These are phyloP conservation scores for Drosophila neocordata DNA, from an alignment of 1,140 invertebrate species.

Conservation along the genomic window DNA sequence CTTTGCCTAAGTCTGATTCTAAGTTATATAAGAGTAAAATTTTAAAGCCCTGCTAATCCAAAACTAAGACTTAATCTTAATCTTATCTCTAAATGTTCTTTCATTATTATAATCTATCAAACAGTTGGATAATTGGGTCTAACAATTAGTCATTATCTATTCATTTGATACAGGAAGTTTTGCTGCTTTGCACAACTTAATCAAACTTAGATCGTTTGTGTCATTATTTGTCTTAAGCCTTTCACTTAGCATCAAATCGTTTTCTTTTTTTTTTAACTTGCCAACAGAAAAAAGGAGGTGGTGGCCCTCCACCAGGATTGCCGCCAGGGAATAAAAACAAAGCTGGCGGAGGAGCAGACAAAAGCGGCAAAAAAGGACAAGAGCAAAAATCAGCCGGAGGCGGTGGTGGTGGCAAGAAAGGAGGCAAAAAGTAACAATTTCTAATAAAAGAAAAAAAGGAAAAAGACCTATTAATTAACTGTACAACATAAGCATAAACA, in stretches of 20 bases:
- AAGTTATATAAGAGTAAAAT: no score
- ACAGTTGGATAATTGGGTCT: not conserved
- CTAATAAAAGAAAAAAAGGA: conserved; percentile 48
- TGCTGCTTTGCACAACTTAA: not conserved
- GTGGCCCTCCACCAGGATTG: conserved; percentile 36
- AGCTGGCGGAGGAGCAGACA: conserved; percentile 53
- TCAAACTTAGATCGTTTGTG: conserved; percentile 45
- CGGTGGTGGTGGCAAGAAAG: conserved; percentile 63
- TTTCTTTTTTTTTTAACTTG: conserved; percentile 39
- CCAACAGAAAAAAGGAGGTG: conserved; percentile 73
- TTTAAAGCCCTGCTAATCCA: no score
- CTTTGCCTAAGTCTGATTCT: no score
- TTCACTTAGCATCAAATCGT: conserved; percentile 35
- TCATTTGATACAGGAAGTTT: not conserved
- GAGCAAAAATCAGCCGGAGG: conserved; percentile 65
- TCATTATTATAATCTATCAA: not conserved
- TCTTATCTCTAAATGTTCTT: no score
- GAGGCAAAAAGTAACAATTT: conserved; percentile 72
- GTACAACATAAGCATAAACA: conserved; percentile 38
- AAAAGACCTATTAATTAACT: conserved; percentile 46
- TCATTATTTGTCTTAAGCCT: conserved; percentile 21
- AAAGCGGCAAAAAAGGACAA: conserved; percentile 73
- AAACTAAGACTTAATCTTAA: no score
- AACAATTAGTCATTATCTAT: conserved; percentile 2
- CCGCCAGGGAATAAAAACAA: conserved; percentile 67